Evolutionary conservation across 2,888 invertebrate species (phyloP), one percentile per base, ranked within the genome.

Genomic region (Cheilosia pagana): DNA sequence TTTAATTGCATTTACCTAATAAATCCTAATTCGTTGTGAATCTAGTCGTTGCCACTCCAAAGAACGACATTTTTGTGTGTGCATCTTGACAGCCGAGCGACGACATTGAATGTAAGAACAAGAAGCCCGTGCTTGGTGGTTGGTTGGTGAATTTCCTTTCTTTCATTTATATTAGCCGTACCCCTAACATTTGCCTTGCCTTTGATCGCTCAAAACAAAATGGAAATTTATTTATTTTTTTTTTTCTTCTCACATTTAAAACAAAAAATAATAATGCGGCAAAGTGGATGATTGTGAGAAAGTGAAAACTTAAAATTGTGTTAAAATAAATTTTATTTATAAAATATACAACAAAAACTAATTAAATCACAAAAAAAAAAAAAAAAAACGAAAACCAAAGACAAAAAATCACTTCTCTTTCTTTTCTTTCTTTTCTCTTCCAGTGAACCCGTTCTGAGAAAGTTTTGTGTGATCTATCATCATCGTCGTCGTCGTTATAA

Each of bases 401-500:
- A 70, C 41, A 23, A 77, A 76, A 76, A 68, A 52, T 70, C 43
- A 86, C 62, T 77, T 81, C 81, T 86, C 67, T 77, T 86, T 77
- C 65, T 76, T 81, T 81, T 76, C 57, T 71, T 71, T 78, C 45
- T 67, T 74, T 81, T 81, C 68, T 76, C 68, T 79, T 86, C 70
- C 77, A 86, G 86, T 86, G 86, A 86, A 81, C 86, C 81, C 81
- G 86, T 81, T 86, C 79, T 86, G 86, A 86, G 81, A 81, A 86
- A 86, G 86, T 76, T 81, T 76, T 72, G 50, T 86, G 86, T 81
- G 81, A 86, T 81, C 86, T 86, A 86, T 86, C 76, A 77, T 83
- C 62, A 35, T 74, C 48, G 60, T 72, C 31, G 60, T 72, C 41
- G 60, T 75, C 65, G 75, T 81, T 76, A 71, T 68, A 81, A 74